Conservation (phyloP, 2,113 vertebrate species). For the Podarcis cretensis region DNA sequence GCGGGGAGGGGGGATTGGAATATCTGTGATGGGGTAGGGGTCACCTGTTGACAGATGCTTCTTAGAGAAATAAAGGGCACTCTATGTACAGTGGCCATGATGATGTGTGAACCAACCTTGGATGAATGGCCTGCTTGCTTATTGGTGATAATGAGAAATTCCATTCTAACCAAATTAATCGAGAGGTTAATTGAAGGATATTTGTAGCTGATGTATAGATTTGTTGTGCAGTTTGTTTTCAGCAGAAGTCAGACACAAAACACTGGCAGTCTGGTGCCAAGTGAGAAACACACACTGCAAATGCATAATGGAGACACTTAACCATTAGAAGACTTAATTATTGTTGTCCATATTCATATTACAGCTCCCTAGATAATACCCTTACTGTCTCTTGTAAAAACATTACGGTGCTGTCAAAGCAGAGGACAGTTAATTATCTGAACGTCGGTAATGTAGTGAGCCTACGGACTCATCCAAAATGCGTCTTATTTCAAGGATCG, state of each 20-base stretch:
- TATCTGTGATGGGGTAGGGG: neutral
- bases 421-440: conserved; percentile 29
- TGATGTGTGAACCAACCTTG: neutral
- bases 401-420: conserved; percentile 24
- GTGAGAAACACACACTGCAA: conserved; percentile 20
- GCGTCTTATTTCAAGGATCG: conserved; percentile 6
- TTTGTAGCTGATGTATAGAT: conserved; percentile 21
- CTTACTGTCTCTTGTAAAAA: conserved; percentile 24
- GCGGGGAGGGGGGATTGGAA: neutral
- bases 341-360: conserved; percentile 33
- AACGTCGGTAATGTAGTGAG: conserved; percentile 5
- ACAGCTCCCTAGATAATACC: conserved; percentile 21
- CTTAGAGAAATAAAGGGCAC: neutral
- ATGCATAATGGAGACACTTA: conserved; percentile 29
- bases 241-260: neutral
- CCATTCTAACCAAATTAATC: conserved; percentile 9
- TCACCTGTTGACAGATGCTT: neutral
- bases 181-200: conserved; percentile 30
- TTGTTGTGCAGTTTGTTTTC: conserved; percentile 21
- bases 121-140: conserved; percentile 16
- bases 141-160: conserved; percentile 30
- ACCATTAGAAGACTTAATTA: conserved; percentile 33
- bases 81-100: neutral
- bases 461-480: neutral
- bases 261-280: conserved; percentile 1